Base-by-base conservation (phyloP, 2,113 vertebrate genomes). In the Danionella cerebrum region DNA sequence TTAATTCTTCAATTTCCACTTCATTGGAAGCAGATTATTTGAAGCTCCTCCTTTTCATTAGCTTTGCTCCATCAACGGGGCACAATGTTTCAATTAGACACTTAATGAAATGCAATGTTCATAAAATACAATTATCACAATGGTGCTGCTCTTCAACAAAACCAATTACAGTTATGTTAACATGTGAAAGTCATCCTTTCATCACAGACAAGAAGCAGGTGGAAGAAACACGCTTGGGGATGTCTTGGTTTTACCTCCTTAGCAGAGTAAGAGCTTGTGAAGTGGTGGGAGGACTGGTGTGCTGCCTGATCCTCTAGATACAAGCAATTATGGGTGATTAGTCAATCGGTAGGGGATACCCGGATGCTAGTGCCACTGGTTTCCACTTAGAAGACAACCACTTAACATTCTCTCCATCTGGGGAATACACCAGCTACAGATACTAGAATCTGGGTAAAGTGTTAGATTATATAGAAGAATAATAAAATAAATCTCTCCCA, bases 71-170 rank as follows among this genome's bases (percentile, higher is more conserved):
- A 80, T 75, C 66, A 60, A 9, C 24, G 47, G 59, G 65, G 53
- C 51, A 57, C 54, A 50, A 60, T 57, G 60, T 75, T 80, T 74
- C 62, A 86, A 78, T 81, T 83, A 83, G 72, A 76, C 41, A 76
- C 74, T 64, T 74, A 76, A 77, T 57, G 9, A 76, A 75, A 84
- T 81, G 72, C 65, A 79, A 79, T 72, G 76, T 79, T 84, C 69
- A 80, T 75, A 79, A 78, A 82, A 81, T 64, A 77, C 67, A 55
- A 75, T 75, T 78, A 74, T 60, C 60, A 75, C 70, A 73, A 67
- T 69, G 62, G 65, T 67, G 54, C 33, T 70, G 29, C 68, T 52
- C 47, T 63, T 74, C 39, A 74, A 65, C 78, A 35, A 70, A 76
- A 77, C 59, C 67, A 73, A 77, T 79, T 78, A 78, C 8, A 65